Evolutionary conservation across 2,888 invertebrate species (phyloP).

Genomic region (Sinopyrophorus schimmeli): DNA sequence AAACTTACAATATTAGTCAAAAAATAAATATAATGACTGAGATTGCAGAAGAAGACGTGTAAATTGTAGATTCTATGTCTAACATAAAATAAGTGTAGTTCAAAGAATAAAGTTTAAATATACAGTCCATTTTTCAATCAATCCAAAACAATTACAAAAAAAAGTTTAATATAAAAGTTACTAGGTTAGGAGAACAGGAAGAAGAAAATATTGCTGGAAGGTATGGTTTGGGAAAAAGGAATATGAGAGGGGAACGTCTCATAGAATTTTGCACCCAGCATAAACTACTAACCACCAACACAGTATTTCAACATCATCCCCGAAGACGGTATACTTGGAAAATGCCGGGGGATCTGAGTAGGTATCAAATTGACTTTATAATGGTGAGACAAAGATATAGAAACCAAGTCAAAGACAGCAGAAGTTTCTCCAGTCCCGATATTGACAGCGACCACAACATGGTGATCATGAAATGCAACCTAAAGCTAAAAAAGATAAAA

Average conservation of each 20-base stretch:
- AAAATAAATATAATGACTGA: too few species aligned
- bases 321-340: slow-evolving; percentile 35
- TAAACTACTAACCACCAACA: slow-evolving; percentile 30
- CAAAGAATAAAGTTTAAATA: too few species aligned
- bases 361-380: slow-evolving; percentile 37
- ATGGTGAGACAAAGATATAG: slow-evolving; percentile 16
- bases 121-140: too few species aligned
- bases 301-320: slow-evolving; percentile 32
- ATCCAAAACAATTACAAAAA: too few species aligned
- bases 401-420: slow-evolving; percentile 21
- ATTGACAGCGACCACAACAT: slow-evolving; percentile 30
- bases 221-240: slow-evolving; percentile 28
- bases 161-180: too few species aligned
- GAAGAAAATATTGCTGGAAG: background rate
- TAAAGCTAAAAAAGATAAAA: background rate
- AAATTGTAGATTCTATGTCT: too few species aligned
- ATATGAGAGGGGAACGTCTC: slow-evolving; percentile 27
- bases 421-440: slow-evolving; percentile 33
- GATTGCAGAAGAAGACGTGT: too few species aligned
- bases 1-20: too few species aligned
- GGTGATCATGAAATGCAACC: slow-evolving; percentile 6
- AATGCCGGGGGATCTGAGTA: slow-evolving; percentile 28
- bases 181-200: background rate
- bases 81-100: too few species aligned
- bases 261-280: slow-evolving; percentile 31